Evolutionary conservation across 2,888 invertebrate species (phyloP), one percentile per base, ranked within the genome.

Genomic region (Cheiracanthium punctorium): DNA sequence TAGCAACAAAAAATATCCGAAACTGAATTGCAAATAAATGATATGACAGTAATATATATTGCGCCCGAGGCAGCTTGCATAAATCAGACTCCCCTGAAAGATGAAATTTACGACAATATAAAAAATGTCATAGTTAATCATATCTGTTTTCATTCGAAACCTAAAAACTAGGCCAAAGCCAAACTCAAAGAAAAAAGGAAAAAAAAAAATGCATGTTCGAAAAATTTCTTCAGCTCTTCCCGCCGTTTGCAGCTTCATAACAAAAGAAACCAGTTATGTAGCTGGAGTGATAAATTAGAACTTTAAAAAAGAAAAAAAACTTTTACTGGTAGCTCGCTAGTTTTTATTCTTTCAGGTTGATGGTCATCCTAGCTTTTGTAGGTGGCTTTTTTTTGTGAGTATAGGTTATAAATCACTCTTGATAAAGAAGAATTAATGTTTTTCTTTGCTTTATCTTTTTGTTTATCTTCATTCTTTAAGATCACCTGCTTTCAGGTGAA

Each of bases 41-140:
- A 24, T 7, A 30, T 84, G 82, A 84, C 82, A 77, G 65, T 84
- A 84, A 84, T 72, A 73, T 77, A 84, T 84, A 77, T 65, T 24
- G 32, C 37, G 24, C 24, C 17, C 32, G 65, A 14, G 58, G 65
- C 73, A 52, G 52, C 77, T 10, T 72, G 82, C 77, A 84, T 84
- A 84, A 84, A 84, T 84, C 77, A 77, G 67, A 0, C 17, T 12
- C 43, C 58, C 29, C 20, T 24, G 20, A 10, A 58, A 48, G 24
- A 43, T 14, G 28, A 30, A 80, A 80, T 70, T 75, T 81, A 58
- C 69, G 70, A 52, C 67, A 33, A 14, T 58, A 58, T 29, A 30
- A 71, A 71, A 71, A 80, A 1, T 33, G 14, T 24, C 12, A 48
- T 72, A 84, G 52, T 84, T 77, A 30, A 84, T 84, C 82, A 84